Base-by-base conservation (phyloP, 2,888 invertebrate species). In the Fragum whitleyi region DNA sequence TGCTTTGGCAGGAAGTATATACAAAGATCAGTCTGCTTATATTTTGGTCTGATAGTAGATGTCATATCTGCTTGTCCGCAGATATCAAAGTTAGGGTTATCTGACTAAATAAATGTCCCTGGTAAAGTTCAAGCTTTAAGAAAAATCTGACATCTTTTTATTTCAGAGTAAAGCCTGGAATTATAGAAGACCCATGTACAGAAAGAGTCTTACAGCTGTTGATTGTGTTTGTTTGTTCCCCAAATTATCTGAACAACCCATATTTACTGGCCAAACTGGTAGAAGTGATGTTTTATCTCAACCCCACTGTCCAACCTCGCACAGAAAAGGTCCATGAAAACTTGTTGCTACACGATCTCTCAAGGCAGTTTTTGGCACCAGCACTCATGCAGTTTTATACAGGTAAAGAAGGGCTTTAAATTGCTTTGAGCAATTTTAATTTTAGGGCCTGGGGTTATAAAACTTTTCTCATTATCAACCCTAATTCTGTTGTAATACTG, bases 361-460 rank as follows among this genome's bases (percentile, higher is more conserved):
- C 97, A 7, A 96, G 97, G 90, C 96, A 96, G 2, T 95, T 96
- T 79, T 95, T 99, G 79, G 97, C 98, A 0, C 97, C 97, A 88
- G 96, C 97, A 23, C 95, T 99, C 53, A 98, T 99, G 98, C 97
- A 97, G 94, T 99, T 99, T 95, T 99, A 99, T 94, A 98, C 98
- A 77, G 95, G 95, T 95, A 90, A 90, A 87, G n/a, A n/a, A n/a
- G n/a, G n/a, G n/a, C n/a, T n/a, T n/a, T n/a, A 53, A 23, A n/a
- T n/a, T n/a, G n/a, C n/a, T 57, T n/a, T 53, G 42, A 42, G 16
- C 16, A 16, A 42, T 42, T 42, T 42, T 11, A 42, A n/a, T n/a
- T n/a, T n/a, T n/a, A n/a, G n/a, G n/a, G n/a, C n/a, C n/a, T n/a
- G n/a, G n/a, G n/a, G n/a, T n/a, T n/a, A n/a, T n/a, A n/a, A n/a